Evolutionary conservation across 2,888 invertebrate genomes (phyloP), one percentile per base, ranked within the genome.

Genomic region (Malacosoma neustria): DNA sequence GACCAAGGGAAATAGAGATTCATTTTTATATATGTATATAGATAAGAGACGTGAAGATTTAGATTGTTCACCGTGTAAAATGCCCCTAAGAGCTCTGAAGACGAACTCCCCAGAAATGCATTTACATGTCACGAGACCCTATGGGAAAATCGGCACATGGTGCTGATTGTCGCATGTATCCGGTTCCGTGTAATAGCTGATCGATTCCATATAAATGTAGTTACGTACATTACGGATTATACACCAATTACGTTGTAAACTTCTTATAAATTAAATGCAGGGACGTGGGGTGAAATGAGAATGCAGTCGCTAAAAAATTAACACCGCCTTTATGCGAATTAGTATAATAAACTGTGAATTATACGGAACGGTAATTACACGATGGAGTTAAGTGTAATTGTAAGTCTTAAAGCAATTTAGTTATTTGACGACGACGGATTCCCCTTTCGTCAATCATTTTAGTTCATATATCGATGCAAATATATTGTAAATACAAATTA

Each of bases 71-170:
- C 2, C 22, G 22, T 22, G 6, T 22, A 22, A 5, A 6, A 9
- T 7, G 22, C 45, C 52, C 56, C 66, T 72, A 69, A 76, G 74
- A 76, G 80, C 76, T 75, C 77, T 75, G 52, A 70, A 79, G 76
- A 73, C 71, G 72, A 66, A 61, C 64, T 64, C 61, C 58, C 59
- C 58, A 57, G 59, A 61, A 81, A 76, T 81, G 84, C 82, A 85
- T 84, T 82, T 80, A 79, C 84, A 84, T 76, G 71, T 76, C 72
- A 66, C 69, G 64, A 62, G 70, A 67, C 61, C 68, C 66, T 70
- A 72, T 77, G 81, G 71, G 82, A 80, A 71, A 62, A 54, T 59
- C 51, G 61, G 61, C 82, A 81, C 69, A 57, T 80, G 82, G 33
- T 64, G 54, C 52, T 74, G 75, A 72, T 76, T 76, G 75, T 72